phyloP scores from a whole-genome alignment of 2,797 vertebrate genomes.

The Periophthalmus magnuspinnatus region DNA sequence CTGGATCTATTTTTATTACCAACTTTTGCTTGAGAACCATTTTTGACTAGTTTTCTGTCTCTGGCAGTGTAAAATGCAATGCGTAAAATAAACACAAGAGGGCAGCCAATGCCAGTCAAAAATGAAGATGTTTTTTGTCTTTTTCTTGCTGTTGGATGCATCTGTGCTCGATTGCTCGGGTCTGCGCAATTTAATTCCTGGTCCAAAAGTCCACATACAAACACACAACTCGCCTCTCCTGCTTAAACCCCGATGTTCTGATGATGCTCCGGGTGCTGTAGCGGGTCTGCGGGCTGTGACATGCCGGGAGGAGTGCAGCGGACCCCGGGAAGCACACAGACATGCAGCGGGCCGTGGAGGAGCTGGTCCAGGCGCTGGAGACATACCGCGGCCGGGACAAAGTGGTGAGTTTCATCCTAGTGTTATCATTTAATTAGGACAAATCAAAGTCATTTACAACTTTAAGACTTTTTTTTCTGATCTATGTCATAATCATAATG shows the following conservation, averaged over 20 bases:
- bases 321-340: slow-evolving; percentile 29
- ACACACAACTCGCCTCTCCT: neutral
- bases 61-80: no score
- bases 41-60: no score
- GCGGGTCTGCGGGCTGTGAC: neutral
- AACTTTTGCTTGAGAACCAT: no score
- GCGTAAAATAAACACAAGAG: neutral
- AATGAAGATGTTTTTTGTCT: no score
- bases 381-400: slow-evolving; percentile 90
- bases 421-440: no score
- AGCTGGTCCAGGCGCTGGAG: slow-evolving; percentile 80
- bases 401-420: slow-evolving; percentile 78
- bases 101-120: neutral
- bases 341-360: slow-evolving; percentile 77
- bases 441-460: neutral
- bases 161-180: neutral
- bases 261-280: neutral
- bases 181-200: neutral
- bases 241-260: neutral
- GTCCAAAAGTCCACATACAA: neutral
- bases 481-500: no score
- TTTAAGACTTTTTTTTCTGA: no score
- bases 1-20: no score
- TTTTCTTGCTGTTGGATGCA: no score
- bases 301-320: neutral